These are phyloP conservation scores for Eubasilissa splendida DNA, from an alignment of 2,888 invertebrate genomes.

Conservation along the genomic window DNA sequence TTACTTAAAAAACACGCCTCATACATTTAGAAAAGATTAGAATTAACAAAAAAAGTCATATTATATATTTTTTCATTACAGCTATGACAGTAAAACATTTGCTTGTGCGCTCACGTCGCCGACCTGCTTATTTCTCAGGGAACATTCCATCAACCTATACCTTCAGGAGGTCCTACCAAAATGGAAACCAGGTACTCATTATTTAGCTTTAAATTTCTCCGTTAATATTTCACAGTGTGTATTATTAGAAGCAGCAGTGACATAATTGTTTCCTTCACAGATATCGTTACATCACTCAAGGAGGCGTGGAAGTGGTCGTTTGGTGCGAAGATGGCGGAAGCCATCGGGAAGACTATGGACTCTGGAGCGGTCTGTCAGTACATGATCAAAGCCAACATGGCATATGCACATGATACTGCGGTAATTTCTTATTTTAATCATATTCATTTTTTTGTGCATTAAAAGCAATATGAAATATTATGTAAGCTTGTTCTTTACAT, in stretches of 20 bases:
- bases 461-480: not conserved
- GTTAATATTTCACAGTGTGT: not conserved
- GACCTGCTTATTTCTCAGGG: conserved; percentile 77
- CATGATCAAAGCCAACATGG: conserved; percentile 74
- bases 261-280: conserved; percentile 59
- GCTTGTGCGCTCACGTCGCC: conserved; percentile 83
- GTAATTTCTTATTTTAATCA: conserved; percentile 59
- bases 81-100: conserved; percentile 79
- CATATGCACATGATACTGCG: conserved; percentile 75
- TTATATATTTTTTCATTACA: conserved; percentile 58
- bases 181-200: conserved; percentile 66
- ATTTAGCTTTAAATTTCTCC: no score
- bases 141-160: conserved; percentile 76
- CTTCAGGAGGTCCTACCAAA: conserved; percentile 73
- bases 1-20: no score
- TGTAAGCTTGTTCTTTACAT: no score
- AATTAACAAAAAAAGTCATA: no score
- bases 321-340: conserved; percentile 73
- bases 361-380: conserved; percentile 74
- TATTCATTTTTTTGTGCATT: not conserved
- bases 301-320: conserved; percentile 86
- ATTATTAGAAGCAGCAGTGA: not conserved
- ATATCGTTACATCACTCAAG: conserved; percentile 76
- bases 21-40: no score
- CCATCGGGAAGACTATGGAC: conserved; percentile 73